phyloP scores from a whole-genome alignment of 1,140 invertebrate genomes.

The Triops cancriformis region DNA sequence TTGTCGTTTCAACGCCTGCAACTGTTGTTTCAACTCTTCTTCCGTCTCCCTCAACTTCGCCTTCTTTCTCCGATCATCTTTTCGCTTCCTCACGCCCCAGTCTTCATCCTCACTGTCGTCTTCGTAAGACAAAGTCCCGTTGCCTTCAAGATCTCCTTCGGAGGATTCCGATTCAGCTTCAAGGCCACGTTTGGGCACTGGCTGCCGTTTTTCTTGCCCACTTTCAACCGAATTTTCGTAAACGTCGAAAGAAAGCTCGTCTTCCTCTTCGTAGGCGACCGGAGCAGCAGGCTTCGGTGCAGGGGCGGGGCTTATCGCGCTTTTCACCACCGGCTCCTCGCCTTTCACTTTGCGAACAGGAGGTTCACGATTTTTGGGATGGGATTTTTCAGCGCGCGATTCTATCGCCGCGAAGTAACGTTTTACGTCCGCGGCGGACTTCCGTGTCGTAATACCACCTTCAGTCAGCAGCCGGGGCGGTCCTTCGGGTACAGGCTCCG shows the following conservation, averaged over 20 bases:
- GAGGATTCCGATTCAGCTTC: neutral
- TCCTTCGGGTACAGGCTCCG: neutral
- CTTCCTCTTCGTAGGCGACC: neutral
- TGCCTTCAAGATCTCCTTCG: neutral
- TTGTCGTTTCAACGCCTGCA: neutral
- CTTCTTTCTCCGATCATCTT: neutral
- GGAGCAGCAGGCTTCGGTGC: neutral
- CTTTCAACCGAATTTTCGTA: neutral
- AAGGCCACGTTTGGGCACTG: no score
- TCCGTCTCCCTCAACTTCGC: neutral
- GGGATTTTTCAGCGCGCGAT: neutral
- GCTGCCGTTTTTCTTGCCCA: neutral
- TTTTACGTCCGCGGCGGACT: neutral
- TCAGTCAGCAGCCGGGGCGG: neutral
- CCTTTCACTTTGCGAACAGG: neutral
- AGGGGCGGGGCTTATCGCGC: neutral
- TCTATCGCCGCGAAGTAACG: neutral
- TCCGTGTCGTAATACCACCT: neutral
- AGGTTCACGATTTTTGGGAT: neutral
- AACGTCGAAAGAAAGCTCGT: neutral
- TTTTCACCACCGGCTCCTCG: neutral
- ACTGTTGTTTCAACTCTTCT: neutral
- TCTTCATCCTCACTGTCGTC: neutral
- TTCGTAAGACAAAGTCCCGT: neutral
- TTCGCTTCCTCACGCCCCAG: neutral